Conservation (phyloP, 2,888 invertebrate species). For the Nezara viridula region DNA sequence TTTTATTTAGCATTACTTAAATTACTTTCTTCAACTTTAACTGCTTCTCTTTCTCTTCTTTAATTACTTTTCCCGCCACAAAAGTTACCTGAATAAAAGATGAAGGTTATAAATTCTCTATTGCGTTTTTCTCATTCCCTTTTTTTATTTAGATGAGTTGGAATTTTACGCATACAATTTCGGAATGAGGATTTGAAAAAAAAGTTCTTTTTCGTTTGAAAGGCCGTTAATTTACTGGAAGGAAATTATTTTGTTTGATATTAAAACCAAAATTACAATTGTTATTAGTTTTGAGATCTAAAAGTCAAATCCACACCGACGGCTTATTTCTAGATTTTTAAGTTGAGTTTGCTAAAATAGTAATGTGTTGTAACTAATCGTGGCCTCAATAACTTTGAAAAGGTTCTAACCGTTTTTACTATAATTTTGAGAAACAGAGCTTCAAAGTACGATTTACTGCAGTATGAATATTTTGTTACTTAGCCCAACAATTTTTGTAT, state of each 20-base stretch:
- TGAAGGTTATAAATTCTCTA: conserved; percentile 26
- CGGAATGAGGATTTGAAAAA: not conserved
- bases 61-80: conserved; percentile 5
- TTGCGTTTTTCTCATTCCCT: not conserved
- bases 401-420: no score
- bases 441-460: no score
- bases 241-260: not conserved
- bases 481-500: no score
- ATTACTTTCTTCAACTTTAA: conserved; percentile 21
- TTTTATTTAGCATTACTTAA: conserved; percentile 26
- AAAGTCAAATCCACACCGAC: no score
- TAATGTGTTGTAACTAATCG: no score
- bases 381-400: no score
- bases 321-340: no score
- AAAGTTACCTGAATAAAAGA: conserved; percentile 26
- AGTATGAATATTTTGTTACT: no score
- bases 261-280: not conserved
- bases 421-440: no score
- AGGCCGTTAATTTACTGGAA: not conserved
- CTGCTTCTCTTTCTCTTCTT: conserved; percentile 17
- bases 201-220: not conserved
- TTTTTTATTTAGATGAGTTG: not conserved
- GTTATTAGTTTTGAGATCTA: no score
- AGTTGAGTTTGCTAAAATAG: no score
- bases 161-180: not conserved